Conservation (phyloP, 1,140 invertebrate genomes). For the Bombus pyrosoma region DNA sequence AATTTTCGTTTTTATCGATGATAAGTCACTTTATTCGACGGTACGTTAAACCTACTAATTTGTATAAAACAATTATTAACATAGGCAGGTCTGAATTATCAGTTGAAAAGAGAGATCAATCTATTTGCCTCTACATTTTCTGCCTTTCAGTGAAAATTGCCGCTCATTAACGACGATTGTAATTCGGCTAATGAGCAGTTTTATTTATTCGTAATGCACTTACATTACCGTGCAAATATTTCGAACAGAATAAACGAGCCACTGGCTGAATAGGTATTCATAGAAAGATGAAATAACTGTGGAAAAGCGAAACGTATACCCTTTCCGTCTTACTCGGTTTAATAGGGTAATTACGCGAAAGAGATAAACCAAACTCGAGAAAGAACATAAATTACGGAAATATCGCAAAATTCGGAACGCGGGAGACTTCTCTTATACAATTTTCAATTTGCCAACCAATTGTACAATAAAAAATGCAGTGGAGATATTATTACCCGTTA, state of each 20-base stretch:
- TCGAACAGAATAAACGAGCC: background rate
- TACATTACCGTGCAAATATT: background rate
- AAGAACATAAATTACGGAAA: background rate
- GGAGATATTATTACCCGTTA: too few species aligned
- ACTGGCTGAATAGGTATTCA: background rate
- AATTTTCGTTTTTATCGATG: background rate
- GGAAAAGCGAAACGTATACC: background rate
- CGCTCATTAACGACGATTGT: constrained; percentile 5
- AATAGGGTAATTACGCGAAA: background rate
- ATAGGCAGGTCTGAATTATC: background rate
- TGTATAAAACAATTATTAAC: constrained; percentile 7
- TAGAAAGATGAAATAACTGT: background rate
- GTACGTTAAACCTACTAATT: background rate
- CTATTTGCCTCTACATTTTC: constrained; percentile 1
- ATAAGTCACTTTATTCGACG: background rate
- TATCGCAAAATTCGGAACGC: background rate
- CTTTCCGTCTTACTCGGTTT: background rate
- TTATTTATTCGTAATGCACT: background rate
- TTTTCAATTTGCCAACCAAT: background rate
- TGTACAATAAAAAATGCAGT: background rate
- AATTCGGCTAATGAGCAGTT: constrained; percentile 21
- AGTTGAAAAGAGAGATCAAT: background rate
- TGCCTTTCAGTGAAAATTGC: constrained; percentile 23
- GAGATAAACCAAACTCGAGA: background rate
- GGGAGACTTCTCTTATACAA: background rate